Evolutionary conservation across 2,797 vertebrate species (phyloP), one percentile per base, ranked within the genome.

Genomic region (Brotogeris chrysoptera): DNA sequence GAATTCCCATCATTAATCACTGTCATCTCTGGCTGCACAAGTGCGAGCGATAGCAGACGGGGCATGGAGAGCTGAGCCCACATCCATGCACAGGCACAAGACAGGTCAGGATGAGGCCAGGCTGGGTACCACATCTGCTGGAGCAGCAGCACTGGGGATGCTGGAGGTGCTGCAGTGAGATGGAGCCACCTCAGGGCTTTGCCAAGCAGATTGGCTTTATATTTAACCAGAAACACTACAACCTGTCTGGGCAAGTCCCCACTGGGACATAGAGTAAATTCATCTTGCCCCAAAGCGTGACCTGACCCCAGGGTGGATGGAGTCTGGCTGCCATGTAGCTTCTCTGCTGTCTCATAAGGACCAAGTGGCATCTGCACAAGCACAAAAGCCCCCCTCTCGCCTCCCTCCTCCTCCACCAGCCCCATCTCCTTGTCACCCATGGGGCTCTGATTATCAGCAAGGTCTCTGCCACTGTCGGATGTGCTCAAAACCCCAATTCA

Each of bases 401-500:
- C 66, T 61, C 84, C 90, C 85, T 69, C 87, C 88, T 77, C 87
- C 85, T 77, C 90, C 93, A 17, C 36, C 93, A 80, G 25, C 85
- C 82, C 61, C 5, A 0, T 38, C 87, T 63, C 88, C 13, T 1
- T 3, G 10, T 72, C 12, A 2, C 63, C 88, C 80, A 6, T 27
- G 60, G 84, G 91, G 91, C 85, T 81, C 36, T 89, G 81, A 77
- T 91, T 68, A 91, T 70, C 92, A 86, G 68, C 64, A 10, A 86
- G 83, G 86, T 86, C 90, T 80, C 80, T 76, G 90, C 76, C 49
- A 23, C 92, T 2, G 7, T 89, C 92, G 94, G 92, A 80, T 19
- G 52, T 53, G 94, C 94, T 91, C 91, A 94, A 96, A 96, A 50
- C 86, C 71, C 52, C 72, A 64, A 80, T 32, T 88, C 76, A 90